Percentiles rank a stretch among this genome's conserved stretches.
phyloP scores from a whole-genome alignment of 2,888 invertebrate genomes.

The Ornithoptera priamus region DNA sequence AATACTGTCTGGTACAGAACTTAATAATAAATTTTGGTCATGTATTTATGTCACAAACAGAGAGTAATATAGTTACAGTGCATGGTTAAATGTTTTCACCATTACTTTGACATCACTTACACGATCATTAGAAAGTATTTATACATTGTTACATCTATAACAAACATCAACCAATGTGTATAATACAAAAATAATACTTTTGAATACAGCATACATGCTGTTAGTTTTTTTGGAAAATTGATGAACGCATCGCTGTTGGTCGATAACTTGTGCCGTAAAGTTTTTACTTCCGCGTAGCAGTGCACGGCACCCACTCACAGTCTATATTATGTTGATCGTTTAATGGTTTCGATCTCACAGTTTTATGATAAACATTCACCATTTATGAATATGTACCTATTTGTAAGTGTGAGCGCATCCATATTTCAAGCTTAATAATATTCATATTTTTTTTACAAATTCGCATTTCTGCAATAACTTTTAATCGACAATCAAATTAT shows the following conservation, averaged over 20 bases:
- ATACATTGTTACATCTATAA: not conserved
- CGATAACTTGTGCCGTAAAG: constrained; percentile 3
- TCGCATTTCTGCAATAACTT: too few species aligned
- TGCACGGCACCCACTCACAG: constrained; percentile 32
- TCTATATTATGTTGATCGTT: constrained; percentile 22
- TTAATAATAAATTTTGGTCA: not conserved
- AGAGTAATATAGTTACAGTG: not conserved
- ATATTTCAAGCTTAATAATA: not conserved
- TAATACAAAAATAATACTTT: not conserved
- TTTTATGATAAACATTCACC: constrained; percentile 5
- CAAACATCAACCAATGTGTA: too few species aligned
- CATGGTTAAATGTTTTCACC: not conserved
- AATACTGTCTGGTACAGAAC: not conserved
- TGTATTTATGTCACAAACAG: not conserved
- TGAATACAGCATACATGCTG: not conserved
- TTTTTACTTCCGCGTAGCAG: constrained; percentile 35
- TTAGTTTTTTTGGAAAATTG: not conserved
- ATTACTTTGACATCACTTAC: not conserved
- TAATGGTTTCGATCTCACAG: constrained; percentile 24
- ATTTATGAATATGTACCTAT: not conserved
- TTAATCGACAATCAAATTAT: too few species aligned
- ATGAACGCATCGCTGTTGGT: not conserved
- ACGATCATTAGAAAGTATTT: not conserved
- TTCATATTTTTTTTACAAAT: too few species aligned
- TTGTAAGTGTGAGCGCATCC: not conserved